Percentiles rank a stretch among this genome's conserved stretches.
phyloP scores from a whole-genome alignment of 1,140 invertebrate species.

The Hormaphis cornu region DNA sequence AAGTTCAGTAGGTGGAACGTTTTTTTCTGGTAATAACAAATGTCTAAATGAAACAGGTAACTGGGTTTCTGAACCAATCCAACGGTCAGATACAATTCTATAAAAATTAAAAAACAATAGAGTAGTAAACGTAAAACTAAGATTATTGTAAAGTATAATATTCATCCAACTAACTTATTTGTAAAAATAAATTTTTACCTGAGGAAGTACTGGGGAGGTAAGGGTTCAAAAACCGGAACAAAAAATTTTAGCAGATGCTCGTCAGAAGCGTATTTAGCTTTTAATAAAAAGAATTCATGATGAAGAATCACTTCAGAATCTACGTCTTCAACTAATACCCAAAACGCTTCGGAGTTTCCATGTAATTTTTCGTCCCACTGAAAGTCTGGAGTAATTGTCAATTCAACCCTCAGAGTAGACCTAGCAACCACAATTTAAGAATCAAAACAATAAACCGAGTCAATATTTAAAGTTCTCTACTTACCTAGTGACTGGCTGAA shows the following conservation, averaged over 20 bases:
- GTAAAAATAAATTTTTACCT: too few species aligned
- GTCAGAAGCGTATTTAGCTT: slow-evolving; percentile 86
- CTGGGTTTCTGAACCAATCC: slow-evolving; percentile 90
- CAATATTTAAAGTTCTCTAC: background rate
- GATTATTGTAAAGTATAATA: too few species aligned
- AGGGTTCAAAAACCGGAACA: slow-evolving; percentile 94
- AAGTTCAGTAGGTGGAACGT: slow-evolving; percentile 92
- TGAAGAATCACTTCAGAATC: slow-evolving; percentile 93
- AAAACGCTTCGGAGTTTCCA: slow-evolving; percentile 93
- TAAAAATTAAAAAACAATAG: slow-evolving; percentile 25
- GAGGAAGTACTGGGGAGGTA: slow-evolving; percentile 97
- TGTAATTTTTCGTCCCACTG: slow-evolving; percentile 98
- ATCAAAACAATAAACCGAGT: background rate
- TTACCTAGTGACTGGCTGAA: slow-evolving; percentile 84
- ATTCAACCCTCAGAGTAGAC: slow-evolving; percentile 84
- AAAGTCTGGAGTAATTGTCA: slow-evolving; percentile 98
- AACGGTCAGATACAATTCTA: slow-evolving; percentile 50
- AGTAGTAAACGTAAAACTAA: too few species aligned
- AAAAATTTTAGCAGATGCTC: slow-evolving; percentile 97
- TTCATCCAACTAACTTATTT: too few species aligned
- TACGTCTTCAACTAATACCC: slow-evolving; percentile 98
- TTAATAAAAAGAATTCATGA: slow-evolving; percentile 95
- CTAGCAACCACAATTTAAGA: slow-evolving; percentile 41
- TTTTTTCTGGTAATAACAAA: slow-evolving; percentile 95
- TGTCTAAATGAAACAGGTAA: slow-evolving; percentile 96